Conservation (phyloP, 2,888 invertebrate genomes). For the Acanthacorydalis orientalis region DNA sequence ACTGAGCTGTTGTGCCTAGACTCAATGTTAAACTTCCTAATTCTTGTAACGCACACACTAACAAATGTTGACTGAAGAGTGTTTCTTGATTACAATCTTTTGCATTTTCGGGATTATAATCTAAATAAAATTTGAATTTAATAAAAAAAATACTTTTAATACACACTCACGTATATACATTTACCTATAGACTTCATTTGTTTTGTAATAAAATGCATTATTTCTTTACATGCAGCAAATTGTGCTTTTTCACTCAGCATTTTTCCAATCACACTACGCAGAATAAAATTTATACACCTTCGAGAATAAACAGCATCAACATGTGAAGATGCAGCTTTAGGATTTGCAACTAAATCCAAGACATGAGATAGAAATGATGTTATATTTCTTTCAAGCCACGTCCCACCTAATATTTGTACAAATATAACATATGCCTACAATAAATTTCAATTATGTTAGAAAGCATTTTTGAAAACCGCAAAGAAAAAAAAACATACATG, state of each 20-base stretch:
- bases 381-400: conserved; percentile 89
- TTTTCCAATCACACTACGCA: conserved; percentile 80
- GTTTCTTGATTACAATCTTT: conserved; percentile 86
- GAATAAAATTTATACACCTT: conserved; percentile 91
- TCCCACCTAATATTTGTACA: conserved; percentile 81
- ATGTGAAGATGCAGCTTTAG: conserved; percentile 88
- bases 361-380: conserved; percentile 75
- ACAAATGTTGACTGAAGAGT: conserved; percentile 72
- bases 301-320: conserved; percentile 96
- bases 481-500: conserved; percentile 51
- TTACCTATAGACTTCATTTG: conserved; percentile 81
- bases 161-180: conserved; percentile 6
- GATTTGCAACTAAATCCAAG: conserved; percentile 84
- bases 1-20: conserved; percentile 87
- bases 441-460: conserved; percentile 1
- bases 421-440: conserved; percentile 88
- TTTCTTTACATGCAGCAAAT: conserved; percentile 85
- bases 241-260: conserved; percentile 96
- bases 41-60: conserved; percentile 89
- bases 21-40: conserved; percentile 78
- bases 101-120: conserved; percentile 82
- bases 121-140: conserved; percentile 21
- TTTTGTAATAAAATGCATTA: conserved; percentile 77
- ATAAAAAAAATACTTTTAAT: background rate
- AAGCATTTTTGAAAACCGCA: background rate